phyloP scores from a whole-genome alignment of 2,113 vertebrate genomes.

The Triplophysa dalaica region DNA sequence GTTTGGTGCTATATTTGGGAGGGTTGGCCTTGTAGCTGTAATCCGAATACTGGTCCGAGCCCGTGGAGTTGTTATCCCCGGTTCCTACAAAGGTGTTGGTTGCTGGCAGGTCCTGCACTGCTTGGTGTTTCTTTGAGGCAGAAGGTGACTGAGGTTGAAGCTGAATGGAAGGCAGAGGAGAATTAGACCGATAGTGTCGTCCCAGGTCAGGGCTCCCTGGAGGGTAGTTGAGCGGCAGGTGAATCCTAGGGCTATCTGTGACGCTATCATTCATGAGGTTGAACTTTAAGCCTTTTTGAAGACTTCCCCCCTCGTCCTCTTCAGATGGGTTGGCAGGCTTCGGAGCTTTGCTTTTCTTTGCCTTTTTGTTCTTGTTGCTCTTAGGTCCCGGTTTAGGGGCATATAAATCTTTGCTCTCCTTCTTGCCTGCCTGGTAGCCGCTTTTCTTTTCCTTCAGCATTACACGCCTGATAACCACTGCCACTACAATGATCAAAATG shows the following conservation, averaged over 20 bases:
- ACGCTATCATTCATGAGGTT: slow-evolving; percentile 91
- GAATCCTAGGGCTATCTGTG: slow-evolving; percentile 92
- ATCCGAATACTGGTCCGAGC: slow-evolving; percentile 99
- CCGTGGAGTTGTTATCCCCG: slow-evolving; percentile 95
- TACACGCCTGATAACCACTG: slow-evolving; percentile 87
- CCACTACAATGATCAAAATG: slow-evolving; percentile 87
- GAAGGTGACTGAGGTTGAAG: slow-evolving; percentile 97
- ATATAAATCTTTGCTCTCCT: slow-evolving; percentile 95
- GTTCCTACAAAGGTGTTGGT: slow-evolving; percentile 98
- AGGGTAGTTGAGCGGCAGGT: slow-evolving; percentile 93
- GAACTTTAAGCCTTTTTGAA: slow-evolving; percentile 94
- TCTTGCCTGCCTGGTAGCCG: slow-evolving; percentile 96
- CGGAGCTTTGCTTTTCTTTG: slow-evolving; percentile 91
- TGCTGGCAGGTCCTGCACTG: slow-evolving; percentile 95
- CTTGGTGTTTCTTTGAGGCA: slow-evolving; percentile 98
- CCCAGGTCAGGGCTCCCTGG: slow-evolving; percentile 94
- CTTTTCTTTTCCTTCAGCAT: slow-evolving; percentile 94
- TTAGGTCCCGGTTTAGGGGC: slow-evolving; percentile 91
- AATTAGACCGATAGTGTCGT: slow-evolving; percentile 97
- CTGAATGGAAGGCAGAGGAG: slow-evolving; percentile 94
- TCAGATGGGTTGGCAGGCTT: slow-evolving; percentile 88
- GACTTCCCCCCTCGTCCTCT: slow-evolving; percentile 88
- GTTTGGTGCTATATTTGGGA: slow-evolving; percentile 99
- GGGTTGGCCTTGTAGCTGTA: slow-evolving; percentile 99
- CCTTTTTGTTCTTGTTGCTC: slow-evolving; percentile 87